Evolutionary conservation across 2,888 invertebrate species (phyloP), one percentile per base, ranked within the genome.

Genomic region (Athrips mouffetella): DNA sequence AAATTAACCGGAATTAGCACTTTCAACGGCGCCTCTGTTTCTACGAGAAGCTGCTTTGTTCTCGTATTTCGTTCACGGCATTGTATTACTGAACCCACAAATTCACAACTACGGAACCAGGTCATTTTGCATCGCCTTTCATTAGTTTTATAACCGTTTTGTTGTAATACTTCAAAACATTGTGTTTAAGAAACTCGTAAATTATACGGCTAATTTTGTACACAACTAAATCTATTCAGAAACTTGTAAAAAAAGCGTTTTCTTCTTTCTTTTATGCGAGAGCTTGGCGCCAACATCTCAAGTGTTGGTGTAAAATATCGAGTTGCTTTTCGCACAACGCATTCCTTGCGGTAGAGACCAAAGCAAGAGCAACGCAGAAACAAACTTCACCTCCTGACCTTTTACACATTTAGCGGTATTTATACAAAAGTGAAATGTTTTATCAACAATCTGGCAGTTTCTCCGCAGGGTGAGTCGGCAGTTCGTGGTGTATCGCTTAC

Each of bases 371-470:
- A n/a, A n/a, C n/a, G 27, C 10, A 27, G 41, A 42, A 16, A 33
- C 31, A 23, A 35, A 35, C 33, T 31, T 45, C 11, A 45, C 21
- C 15, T 45, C 35, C 20, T 39, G 41, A 48, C 48, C 48, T 48
- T 48, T 41, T 33, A 20, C 18, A 41, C 31, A 41, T 47, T 40
- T 27, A 48, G 40, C 33, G 45, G 41, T 51, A 45, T 51, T 51
- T 46, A 48, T 45, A 41, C 33, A 51, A 51, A 51, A 51, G 51
- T 51, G 51, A 51, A 51, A 51, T 48, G 51, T 45, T 30, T 51
- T 51, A 51, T 51, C 51, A 45, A 18, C 16, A 16, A 51, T 51
- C 45, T 45, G 18, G 39, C 30, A 48, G 48, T 51, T 51, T 51
- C 51, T 41, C 51, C 45, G 27, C 15, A 4, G 51, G 48, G 39